A percentile compares a stretch with the other conserved stretches of the same genome.
Conservation (phyloP, 2,888 invertebrate genomes). For the Diploptera punctata region DNA sequence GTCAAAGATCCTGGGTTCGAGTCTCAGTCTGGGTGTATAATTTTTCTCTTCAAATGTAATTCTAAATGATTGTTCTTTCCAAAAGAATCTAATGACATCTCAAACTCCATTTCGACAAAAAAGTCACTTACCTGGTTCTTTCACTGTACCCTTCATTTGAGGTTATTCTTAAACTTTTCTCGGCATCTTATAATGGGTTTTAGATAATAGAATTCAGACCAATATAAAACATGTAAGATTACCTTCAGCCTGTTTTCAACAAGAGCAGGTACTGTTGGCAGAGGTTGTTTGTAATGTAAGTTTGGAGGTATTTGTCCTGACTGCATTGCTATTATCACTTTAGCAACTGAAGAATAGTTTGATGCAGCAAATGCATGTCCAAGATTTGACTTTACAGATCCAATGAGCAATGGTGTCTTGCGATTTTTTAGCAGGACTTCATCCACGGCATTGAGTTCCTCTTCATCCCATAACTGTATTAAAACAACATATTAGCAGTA, state of each 20-base stretch:
- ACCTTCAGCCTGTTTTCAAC: constrained; percentile 46
- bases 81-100: no score
- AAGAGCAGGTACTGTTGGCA: constrained; percentile 45
- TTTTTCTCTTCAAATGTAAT: no score
- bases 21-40: no score
- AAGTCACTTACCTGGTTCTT: no score
- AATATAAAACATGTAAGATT: not conserved
- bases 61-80: no score
- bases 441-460: constrained; percentile 61
- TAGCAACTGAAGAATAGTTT: constrained; percentile 57
- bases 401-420: constrained; percentile 63
- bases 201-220: no score
- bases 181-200: no score
- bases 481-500: no score
- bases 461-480: constrained; percentile 57
- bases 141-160: no score
- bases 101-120: no score
- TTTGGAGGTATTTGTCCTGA: constrained; percentile 48
- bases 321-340: constrained; percentile 51
- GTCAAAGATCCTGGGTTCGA: no score
- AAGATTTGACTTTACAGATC: constrained; percentile 66
- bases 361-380: constrained; percentile 63
- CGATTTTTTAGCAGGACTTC: constrained; percentile 56
- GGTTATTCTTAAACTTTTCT: no score
- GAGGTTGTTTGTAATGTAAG: constrained; percentile 46